These are phyloP conservation scores for Monomorium pharaonis DNA, from an alignment of 1,140 invertebrate species.

Conservation along the genomic window DNA sequence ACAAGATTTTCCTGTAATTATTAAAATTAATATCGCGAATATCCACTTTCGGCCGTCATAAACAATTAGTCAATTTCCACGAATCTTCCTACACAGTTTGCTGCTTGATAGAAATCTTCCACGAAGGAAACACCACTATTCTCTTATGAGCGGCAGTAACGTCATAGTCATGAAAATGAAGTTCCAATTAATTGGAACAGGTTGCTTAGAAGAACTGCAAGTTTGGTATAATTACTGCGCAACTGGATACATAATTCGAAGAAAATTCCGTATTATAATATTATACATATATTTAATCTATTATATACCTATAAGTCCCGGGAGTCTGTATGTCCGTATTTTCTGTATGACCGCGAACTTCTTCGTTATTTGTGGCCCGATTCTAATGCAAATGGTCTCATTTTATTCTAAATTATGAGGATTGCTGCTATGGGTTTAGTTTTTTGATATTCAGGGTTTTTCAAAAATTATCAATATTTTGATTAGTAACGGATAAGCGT, in stretches of 20 bases:
- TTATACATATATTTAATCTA: no score
- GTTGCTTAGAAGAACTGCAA: constrained; percentile 50
- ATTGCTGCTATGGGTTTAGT: no score
- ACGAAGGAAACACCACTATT: background rate
- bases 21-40: constrained; percentile 29
- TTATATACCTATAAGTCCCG: no score
- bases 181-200: constrained; percentile 48
- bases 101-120: constrained; percentile 40
- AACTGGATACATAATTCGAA: background rate
- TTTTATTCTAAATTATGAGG: no score
- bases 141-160: constrained; percentile 27
- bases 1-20: constrained; percentile 20
- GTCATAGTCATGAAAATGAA: constrained; percentile 45
- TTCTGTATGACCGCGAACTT: no score
- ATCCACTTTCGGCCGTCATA: background rate
- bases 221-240: constrained; percentile 50
- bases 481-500: no score
- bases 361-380: no score
- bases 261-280: background rate
- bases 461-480: no score
- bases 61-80: constrained; percentile 44
- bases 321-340: no score
- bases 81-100: constrained; percentile 28
- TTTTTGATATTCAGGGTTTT: no score
- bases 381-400: no score